These are phyloP conservation scores for Sapajus apella DNA, from an alignment of 2,113 vertebrate genomes.

Conservation along the genomic window DNA sequence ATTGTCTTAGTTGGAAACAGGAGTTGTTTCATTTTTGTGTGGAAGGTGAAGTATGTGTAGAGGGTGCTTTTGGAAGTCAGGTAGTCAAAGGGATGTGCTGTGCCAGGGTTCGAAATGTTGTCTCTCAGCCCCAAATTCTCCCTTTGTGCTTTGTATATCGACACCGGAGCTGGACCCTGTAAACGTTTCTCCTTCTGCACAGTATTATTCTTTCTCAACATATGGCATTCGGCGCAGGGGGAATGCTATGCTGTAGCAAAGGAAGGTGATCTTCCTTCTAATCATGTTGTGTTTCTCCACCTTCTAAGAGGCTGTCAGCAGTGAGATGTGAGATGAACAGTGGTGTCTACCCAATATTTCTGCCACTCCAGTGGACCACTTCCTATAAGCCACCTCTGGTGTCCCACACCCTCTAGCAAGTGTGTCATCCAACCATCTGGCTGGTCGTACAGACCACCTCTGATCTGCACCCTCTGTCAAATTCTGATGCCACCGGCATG, in stretches of 20 bases:
- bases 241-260: neutral
- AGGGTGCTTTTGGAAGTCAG: neutral
- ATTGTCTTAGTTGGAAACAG: neutral
- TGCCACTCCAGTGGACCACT: neutral
- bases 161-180: neutral
- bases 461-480: neutral
- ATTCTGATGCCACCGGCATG: neutral
- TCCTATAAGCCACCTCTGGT: neutral
- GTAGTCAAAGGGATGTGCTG: neutral
- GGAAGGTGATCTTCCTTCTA: neutral
- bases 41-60: neutral
- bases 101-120: neutral
- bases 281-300: neutral
- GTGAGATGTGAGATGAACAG: neutral
- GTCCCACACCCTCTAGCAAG: too few relatives aligned
- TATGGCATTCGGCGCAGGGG: too few relatives aligned
- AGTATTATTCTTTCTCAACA: neutral
- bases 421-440: neutral
- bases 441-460: too few relatives aligned
- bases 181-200: neutral
- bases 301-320: neutral
- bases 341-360: neutral
- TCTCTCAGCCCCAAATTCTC: neutral
- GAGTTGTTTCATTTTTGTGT: neutral
- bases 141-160: neutral